phyloP scores from a whole-genome alignment of 1,140 invertebrate species.

The Pachyrhynchus sulphureomaculatus region DNA sequence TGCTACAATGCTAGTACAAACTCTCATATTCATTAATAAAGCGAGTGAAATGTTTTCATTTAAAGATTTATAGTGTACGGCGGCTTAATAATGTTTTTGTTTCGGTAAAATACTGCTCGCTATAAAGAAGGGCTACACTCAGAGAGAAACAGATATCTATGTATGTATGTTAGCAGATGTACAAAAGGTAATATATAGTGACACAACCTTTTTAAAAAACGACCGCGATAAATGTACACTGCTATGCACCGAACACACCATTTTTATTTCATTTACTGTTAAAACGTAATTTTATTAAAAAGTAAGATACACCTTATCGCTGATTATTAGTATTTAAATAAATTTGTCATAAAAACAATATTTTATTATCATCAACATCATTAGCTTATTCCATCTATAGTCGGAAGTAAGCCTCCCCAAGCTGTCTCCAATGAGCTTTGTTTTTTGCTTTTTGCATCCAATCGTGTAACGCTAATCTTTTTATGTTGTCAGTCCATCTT shows the following conservation, averaged over 20 bases:
- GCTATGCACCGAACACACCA: constrained; percentile 14
- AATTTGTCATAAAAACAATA: too few relatives aligned
- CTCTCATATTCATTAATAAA: background rate
- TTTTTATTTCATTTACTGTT: constrained; percentile 27
- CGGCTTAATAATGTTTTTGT: constrained; percentile 24
- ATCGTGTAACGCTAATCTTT: too few relatives aligned
- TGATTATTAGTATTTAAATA: too few relatives aligned
- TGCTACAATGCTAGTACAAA: background rate
- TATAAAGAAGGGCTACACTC: constrained; percentile 20
- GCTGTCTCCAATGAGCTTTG: too few relatives aligned
- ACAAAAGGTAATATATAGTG: constrained; percentile 25
- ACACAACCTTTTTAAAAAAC: constrained; percentile 24
- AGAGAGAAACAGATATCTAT: constrained; percentile 18
- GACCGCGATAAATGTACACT: constrained; percentile 11
- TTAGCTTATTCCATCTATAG: too few relatives aligned
- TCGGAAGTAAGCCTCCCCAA: too few relatives aligned
- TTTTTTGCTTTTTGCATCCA: too few relatives aligned
- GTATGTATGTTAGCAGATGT: constrained; percentile 22
- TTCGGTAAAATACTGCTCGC: constrained; percentile 11
- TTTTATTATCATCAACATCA: too few relatives aligned
- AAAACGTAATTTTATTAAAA: background rate
- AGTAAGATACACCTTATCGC: too few relatives aligned
- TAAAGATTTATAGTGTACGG: constrained; percentile 16
- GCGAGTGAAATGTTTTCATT: constrained; percentile 10
- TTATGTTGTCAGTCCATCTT: too few relatives aligned